These are phyloP conservation scores for Aegithalos caudatus DNA, from an alignment of 2,113 vertebrate genomes.

Conservation along the genomic window DNA sequence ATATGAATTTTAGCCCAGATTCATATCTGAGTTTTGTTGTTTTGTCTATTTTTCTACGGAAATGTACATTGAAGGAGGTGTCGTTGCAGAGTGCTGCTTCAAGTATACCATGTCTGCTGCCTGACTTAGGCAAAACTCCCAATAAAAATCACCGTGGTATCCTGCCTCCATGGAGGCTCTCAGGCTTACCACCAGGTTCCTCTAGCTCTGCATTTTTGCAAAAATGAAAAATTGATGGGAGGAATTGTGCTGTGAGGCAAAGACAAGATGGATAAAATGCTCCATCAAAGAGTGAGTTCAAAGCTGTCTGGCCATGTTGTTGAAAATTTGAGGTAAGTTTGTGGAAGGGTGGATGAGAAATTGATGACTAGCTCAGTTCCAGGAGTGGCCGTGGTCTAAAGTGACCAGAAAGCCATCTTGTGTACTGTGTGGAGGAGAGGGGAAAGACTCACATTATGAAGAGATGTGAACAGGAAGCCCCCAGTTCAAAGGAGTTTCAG, in stretches of 20 bases:
- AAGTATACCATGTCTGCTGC: neutral
- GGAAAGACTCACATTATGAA: neutral
- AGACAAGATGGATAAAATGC: neutral
- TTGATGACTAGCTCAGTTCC: neutral
- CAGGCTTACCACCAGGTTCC: neutral
- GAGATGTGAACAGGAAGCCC: neutral
- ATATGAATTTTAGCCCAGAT: neutral
- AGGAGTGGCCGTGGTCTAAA: neutral
- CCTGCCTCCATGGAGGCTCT: neutral
- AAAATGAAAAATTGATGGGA: neutral
- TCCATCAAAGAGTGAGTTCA: neutral
- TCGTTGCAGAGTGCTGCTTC: neutral
- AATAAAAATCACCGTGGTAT: rapidly evolving
- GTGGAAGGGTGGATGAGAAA: neutral
- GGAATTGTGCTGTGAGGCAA: neutral
- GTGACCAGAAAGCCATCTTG: neutral
- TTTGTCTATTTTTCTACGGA: neutral
- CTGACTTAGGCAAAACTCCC: neutral
- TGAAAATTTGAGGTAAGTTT: neutral
- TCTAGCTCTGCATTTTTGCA: neutral
- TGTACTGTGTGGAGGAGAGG: neutral
- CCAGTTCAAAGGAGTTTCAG: conserved; percentile 43
- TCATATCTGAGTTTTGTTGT: neutral
- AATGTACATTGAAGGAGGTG: neutral
- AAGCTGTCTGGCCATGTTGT: neutral